phyloP scores from a whole-genome alignment of 2,888 invertebrate species.

The Trimorus sp. region DNA sequence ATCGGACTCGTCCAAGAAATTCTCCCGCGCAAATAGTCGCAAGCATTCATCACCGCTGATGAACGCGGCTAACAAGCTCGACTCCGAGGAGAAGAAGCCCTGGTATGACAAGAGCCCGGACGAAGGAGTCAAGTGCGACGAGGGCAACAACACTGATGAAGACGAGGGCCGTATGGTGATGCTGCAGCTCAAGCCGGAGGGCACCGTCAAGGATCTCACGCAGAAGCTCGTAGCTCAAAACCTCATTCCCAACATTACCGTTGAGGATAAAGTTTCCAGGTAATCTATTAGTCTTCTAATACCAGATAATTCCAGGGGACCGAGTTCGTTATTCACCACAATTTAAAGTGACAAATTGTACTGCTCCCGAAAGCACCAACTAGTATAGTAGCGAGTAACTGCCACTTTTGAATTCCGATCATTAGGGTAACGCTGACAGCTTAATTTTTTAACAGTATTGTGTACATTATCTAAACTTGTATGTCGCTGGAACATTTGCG shows the following conservation, averaged over 20 bases:
- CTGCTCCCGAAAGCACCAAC: too few species aligned
- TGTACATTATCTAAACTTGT: too few species aligned
- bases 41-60: slow-evolving; percentile 83
- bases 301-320: too few species aligned
- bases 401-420: too few species aligned
- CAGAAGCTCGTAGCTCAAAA: slow-evolving; percentile 91
- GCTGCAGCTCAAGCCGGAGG: slow-evolving; percentile 89
- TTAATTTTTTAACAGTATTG: too few species aligned
- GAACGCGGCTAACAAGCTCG: slow-evolving; percentile 84
- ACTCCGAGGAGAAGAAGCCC: slow-evolving; percentile 83
- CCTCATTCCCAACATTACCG: slow-evolving; percentile 83
- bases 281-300: slow-evolving; percentile 56
- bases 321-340: too few species aligned
- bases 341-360: too few species aligned
- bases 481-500: too few species aligned
- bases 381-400: too few species aligned
- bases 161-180: slow-evolving; percentile 85
- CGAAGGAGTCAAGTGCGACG: slow-evolving; percentile 84
- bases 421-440: too few species aligned
- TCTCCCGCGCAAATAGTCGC: slow-evolving; percentile 79
- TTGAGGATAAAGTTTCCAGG: slow-evolving; percentile 81
- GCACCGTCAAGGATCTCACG: slow-evolving; percentile 93
- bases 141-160: slow-evolving; percentile 82
- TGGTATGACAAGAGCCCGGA: slow-evolving; percentile 83
- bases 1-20: slow-evolving; percentile 78